Evolutionary conservation across 2,797 vertebrate species (phyloP), one percentile per base, ranked within the genome.

Genomic region (Etheostoma nigrum): DNA sequence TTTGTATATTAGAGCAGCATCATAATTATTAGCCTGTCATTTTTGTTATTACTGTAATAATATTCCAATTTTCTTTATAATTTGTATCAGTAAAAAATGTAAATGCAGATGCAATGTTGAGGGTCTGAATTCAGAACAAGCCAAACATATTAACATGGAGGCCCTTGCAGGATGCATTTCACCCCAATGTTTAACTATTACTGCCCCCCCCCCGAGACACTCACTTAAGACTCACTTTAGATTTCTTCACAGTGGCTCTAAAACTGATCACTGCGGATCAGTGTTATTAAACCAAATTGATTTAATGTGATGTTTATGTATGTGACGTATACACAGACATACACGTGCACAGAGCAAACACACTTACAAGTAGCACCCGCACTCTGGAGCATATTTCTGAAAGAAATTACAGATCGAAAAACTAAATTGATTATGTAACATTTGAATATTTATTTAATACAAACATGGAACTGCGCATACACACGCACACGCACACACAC

Each of bases 81-180:
- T 85, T 82, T 72, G 25, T 61, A 52, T 70, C 59, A 86, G 89
- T 49, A 67, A 75, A 81, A 25, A 25, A 27, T 27, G 2, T 27
- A 74, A 80, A 83, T 80, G 91, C 85, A 87, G 61, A 91, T 6
- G 30, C 30, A 30, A 85, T 86, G 77, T 81, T 78, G 90, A 89
- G 87, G 83, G 88, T 89, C 63, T 76, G 91, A 86, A 85, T 91
- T 84, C 91, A 91, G 91, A 75, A 86, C 79, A 86, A 92, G 90
- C 87, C 90, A 86, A 89, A 90, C 84, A 89, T 82, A 92, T 93
- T 93, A 93, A 86, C 91, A 88, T 84, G n/a, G 81, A 83, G 85
- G 86, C 88, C 90, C 89, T 89, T 78, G 71, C 79, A 90, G 88
- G 88, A 88, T 85, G 81, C 84, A 86, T 89, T 87, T 91, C 85